phyloP scores from a whole-genome alignment of 2,113 vertebrate genomes.

The Condylura cristata region DNA sequence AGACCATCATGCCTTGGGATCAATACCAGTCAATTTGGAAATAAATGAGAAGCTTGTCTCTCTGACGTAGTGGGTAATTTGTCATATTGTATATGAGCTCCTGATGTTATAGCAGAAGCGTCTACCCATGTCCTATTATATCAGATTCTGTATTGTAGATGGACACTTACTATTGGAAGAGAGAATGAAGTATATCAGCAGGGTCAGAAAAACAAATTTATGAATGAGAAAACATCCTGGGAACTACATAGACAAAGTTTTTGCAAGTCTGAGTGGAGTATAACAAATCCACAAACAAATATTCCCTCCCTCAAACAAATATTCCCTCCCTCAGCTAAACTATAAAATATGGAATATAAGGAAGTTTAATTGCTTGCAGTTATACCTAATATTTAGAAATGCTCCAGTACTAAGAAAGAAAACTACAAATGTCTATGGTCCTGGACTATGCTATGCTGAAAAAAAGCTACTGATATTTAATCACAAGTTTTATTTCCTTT shows the following conservation, averaged over 20 bases:
- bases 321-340: not conserved
- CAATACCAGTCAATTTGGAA: slow-evolving; percentile 42
- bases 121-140: not conserved
- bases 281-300: not conserved
- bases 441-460: not conserved
- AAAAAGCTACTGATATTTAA: slow-evolving; percentile 41
- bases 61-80: slow-evolving; percentile 19
- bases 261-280: not conserved
- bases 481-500: not conserved
- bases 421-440: not conserved
- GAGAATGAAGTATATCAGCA: not conserved
- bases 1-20: not conserved
- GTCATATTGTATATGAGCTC: slow-evolving; percentile 29
- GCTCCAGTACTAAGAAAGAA: slow-evolving; percentile 31
- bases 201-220: not conserved
- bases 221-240: not conserved
- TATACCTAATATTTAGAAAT: slow-evolving; percentile 29
- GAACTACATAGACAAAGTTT: not conserved
- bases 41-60: slow-evolving; percentile 26
- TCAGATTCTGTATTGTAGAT: not conserved
- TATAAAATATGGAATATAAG: not conserved
- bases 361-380: slow-evolving; percentile 32
- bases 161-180: not conserved
- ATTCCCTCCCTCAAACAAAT: not conserved
- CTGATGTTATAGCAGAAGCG: not conserved